Evolutionary conservation across 2,888 invertebrate genomes (phyloP), one percentile per base, ranked within the genome.

Genomic region (Dichetophora obliterata): DNA sequence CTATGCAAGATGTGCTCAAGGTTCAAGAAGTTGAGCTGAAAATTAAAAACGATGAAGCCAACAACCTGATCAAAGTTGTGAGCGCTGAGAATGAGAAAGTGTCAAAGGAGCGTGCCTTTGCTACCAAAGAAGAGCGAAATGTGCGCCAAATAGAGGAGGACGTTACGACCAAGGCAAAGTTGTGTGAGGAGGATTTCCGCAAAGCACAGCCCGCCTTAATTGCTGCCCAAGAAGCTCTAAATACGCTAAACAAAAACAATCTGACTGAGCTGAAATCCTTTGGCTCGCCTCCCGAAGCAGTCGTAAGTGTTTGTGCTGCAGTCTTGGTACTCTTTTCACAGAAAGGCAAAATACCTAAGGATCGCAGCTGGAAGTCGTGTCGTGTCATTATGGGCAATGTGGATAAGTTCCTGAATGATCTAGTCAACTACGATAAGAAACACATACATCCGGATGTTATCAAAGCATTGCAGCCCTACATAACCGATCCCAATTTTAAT

Each of bases 241-340:
- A 98, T 86, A 98, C 98, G 0, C 89, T 98, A 31, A 97, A 98
- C 86, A 98, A 98, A 90, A 94, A 93, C 85, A 98, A 98, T 88
- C 90, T 98, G 81, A 98, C 98, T 0, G 98, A 98, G 90, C 89
- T 98, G 86, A 98, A 98, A 87, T 96, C 98, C 0, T 98, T 98
- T 88, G 96, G 96, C 0, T 93, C 96, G 5, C 98, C 98, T 5
- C 96, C 97, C 0, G 93, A 94, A 59, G 96, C 96, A 74, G 98
- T 98, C 0, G 94, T 95, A 0, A 95, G 93, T 83, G 97, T 98
- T 0, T 93, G 93, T 9, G 94, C 95, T 1, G 97, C 97, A 8
- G 97, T 98, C 4, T 91, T 97, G 82, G 95, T 97, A 3, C 90
- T 98, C n/a, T 93, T 97, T 83, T 91, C 95, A 0, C 92, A 92